Percentiles rank a stretch among this genome's conserved stretches.
phyloP scores from a whole-genome alignment of 2,797 vertebrate species.

The Netta rufina region DNA sequence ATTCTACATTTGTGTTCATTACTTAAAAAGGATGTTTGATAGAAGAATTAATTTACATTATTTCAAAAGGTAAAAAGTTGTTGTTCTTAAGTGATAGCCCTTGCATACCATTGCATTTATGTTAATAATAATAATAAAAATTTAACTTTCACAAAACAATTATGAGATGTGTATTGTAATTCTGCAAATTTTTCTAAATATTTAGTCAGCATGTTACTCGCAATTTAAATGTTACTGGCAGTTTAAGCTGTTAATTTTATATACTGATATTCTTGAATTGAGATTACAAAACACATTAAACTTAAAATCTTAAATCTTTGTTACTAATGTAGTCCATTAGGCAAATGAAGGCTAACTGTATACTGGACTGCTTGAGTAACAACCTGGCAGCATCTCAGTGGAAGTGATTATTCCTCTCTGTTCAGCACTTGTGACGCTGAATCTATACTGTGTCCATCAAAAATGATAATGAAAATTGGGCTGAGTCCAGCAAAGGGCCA shows the following conservation, averaged over 20 bases:
- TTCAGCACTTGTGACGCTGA: neutral
- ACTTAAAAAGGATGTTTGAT: neutral
- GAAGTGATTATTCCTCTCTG: neutral
- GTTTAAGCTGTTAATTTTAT: neutral
- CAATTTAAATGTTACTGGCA: neutral
- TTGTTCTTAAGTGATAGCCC: neutral
- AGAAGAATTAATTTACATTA: neutral
- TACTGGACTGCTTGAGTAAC: neutral
- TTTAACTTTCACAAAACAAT: neutral
- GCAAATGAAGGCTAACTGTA: neutral
- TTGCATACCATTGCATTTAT: neutral
- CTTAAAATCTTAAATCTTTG: neutral
- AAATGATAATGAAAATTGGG: neutral
- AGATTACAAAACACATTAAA: neutral
- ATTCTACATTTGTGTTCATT: constrained; percentile 20
- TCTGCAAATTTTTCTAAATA: neutral
- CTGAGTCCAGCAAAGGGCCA: neutral
- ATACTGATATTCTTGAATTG: neutral
- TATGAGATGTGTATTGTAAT: neutral
- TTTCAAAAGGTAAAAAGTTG: neutral
- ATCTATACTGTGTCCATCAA: neutral
- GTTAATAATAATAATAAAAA: neutral
- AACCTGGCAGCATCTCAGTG: neutral
- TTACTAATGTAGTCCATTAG: neutral
- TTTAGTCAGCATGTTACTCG: neutral